phyloP scores from a whole-genome alignment of 2,797 vertebrate genomes.

The Lepus oiostolus region DNA sequence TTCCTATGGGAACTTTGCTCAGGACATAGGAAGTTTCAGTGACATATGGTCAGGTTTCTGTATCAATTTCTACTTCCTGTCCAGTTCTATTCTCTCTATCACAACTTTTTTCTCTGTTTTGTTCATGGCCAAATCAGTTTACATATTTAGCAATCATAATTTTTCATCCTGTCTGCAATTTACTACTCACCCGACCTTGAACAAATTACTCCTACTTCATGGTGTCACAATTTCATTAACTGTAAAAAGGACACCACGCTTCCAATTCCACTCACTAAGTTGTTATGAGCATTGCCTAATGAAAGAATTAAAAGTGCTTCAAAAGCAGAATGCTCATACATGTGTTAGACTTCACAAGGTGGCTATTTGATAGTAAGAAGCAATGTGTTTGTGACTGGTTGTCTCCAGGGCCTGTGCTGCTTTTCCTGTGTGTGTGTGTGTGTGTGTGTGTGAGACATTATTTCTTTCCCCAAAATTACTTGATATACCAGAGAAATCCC shows the following conservation, averaged over 20 bases:
- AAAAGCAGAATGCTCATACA: not conserved
- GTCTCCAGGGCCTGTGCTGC: not conserved
- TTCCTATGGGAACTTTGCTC: conserved; percentile 11
- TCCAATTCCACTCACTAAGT: conserved; percentile 3
- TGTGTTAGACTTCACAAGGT: conserved; percentile 14
- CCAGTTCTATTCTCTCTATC: not conserved
- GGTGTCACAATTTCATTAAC: conserved; percentile 36
- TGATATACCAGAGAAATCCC: not conserved
- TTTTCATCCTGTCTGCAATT: conserved; percentile 38
- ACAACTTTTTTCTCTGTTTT: not conserved
- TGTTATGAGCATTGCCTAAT: not conserved
- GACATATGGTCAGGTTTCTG: not conserved
- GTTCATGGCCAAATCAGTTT: not conserved
- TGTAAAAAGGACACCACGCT: not conserved
- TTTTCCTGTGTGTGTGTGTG: not conserved
- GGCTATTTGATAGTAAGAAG: conserved; percentile 13
- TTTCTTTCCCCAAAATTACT: conserved; percentile 10
- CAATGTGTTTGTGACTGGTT: not conserved
- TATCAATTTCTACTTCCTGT: not conserved
- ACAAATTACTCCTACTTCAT: conserved; percentile 23
- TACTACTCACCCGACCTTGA: conserved; percentile 35
- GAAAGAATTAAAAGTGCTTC: conserved; percentile 63
- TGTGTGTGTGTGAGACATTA: not conserved
- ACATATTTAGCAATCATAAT: not conserved
- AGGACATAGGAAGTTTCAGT: not conserved